phyloP scores from a whole-genome alignment of 2,888 invertebrate species.

The Ligdia adustata region DNA sequence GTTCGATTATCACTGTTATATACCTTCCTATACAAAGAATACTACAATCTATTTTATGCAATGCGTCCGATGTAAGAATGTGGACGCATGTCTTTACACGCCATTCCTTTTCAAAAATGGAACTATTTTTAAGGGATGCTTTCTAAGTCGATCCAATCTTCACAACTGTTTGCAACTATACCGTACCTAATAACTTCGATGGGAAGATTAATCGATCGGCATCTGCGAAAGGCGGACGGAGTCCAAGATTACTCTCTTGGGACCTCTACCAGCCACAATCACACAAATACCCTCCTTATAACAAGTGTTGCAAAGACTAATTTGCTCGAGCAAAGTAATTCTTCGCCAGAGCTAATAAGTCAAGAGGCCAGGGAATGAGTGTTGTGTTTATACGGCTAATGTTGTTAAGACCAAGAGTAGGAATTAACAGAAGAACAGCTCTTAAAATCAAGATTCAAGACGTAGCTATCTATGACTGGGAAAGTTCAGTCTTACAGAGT shows the following conservation, averaged over 20 bases:
- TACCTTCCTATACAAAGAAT: too few species aligned
- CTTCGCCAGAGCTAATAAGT: constrained; percentile 46
- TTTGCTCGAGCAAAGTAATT: background rate
- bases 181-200: constrained; percentile 60
- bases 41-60: too few species aligned
- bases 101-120: too few species aligned
- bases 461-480: too few species aligned
- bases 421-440: background rate
- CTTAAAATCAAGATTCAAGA: too few species aligned
- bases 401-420: constrained; percentile 11
- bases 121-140: background rate
- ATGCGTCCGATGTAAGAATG: too few species aligned
- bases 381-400: constrained; percentile 29
- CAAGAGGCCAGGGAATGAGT: constrained; percentile 21
- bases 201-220: constrained; percentile 75
- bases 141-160: background rate
- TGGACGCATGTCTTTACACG: too few species aligned
- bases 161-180: background rate
- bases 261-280: constrained; percentile 41
- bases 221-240: constrained; percentile 69
- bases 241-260: constrained; percentile 75
- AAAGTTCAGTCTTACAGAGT: too few species aligned
- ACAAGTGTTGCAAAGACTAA: constrained; percentile 4
- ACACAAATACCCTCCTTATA: constrained; percentile 37
- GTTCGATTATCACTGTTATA: too few species aligned